Evolutionary conservation across 2,888 invertebrate genomes (phyloP).

Genomic region (Scrobipalpa costella): DNA sequence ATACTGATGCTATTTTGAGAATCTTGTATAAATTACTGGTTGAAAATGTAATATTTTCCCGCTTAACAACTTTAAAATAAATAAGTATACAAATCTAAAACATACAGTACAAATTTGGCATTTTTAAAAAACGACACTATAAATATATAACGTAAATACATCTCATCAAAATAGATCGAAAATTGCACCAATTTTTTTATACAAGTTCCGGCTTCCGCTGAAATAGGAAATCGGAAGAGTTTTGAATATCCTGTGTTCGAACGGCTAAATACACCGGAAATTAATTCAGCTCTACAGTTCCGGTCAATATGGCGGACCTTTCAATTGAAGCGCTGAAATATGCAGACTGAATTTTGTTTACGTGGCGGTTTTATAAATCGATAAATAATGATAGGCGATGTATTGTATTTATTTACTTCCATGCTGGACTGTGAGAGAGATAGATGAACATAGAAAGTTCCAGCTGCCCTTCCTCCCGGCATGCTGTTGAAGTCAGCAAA

Average conservation of each 20-base stretch:
- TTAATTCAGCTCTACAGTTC: slow-evolving; percentile 22
- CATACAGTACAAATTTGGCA: no score
- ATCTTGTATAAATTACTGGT: background rate
- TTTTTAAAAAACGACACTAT: no score
- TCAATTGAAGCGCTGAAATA: background rate
- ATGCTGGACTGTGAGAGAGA: no score
- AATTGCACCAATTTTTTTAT: background rate
- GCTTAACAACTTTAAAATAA: no score
- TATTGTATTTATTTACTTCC: no score
- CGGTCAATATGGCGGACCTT: slow-evolving; percentile 27
- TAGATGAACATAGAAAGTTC: no score
- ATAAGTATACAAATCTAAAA: no score
- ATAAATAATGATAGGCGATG: background rate
- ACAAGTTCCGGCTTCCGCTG: slow-evolving; percentile 18
- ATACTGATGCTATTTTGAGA: background rate
- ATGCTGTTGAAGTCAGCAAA: no score
- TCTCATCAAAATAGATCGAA: background rate
- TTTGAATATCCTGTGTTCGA: slow-evolving; percentile 21
- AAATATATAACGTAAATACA: background rate
- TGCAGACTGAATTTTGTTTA: background rate
- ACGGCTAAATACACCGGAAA: slow-evolving; percentile 26
- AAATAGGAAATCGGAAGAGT: slow-evolving; percentile 31
- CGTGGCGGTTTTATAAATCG: slow-evolving; percentile 23
- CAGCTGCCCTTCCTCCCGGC: no score
- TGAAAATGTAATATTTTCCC: background rate